Evolutionary conservation across 37 sponge, comb jelly and placozoan genomes (phyloP), one percentile per base, ranked within the genome.

Genomic region (Crambe crambe): DNA sequence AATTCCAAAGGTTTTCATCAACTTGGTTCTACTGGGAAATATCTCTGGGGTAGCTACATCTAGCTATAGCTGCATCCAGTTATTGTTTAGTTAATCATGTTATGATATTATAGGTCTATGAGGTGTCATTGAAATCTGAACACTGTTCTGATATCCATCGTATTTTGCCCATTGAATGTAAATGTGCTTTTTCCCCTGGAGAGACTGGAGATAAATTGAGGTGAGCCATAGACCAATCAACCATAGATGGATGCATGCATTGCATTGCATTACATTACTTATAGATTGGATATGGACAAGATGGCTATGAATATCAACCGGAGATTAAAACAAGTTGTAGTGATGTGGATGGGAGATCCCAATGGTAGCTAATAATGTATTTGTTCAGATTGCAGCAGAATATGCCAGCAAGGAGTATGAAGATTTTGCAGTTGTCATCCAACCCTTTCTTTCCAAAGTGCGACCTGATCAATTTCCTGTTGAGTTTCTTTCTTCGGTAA

Each of bases 361-460:
- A 15, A 18, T 51, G 15, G 54, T 51, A 15, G 9, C 54, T 15
- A 62, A 62, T 26, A 62, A 26, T 70, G 73, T 70, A 32, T 39
- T 30, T 80, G 26, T 58, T 72, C 44, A 81, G 81, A 72, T 83
- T 56, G 90, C 82, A 26, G 10, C 42, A 31, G 77, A 75, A 26
- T 81, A 80, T 68, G 72, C 77, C 0, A 20, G 36, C 51, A 77
- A 72, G 31, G 75, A 82, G 35, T 85, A 92, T 41, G 42, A 70
- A 58, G 90, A 93, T 58, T 93, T 93, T 89, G 89, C 90, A 18
- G 94, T 75, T 57, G 76, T 93, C 36, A 64, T 74, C 9, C 94
- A 93, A 59, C 94, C 94, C 0, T 86, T 86, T 64, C 43, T 86
- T 32, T 77, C 78, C 54, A 73, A 83, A 37, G 81, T 72, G 18